Evolutionary conservation across 64 coral and sea anemone genomes (phyloP).

Genomic region (Dendronephthya gigantea): DNA sequence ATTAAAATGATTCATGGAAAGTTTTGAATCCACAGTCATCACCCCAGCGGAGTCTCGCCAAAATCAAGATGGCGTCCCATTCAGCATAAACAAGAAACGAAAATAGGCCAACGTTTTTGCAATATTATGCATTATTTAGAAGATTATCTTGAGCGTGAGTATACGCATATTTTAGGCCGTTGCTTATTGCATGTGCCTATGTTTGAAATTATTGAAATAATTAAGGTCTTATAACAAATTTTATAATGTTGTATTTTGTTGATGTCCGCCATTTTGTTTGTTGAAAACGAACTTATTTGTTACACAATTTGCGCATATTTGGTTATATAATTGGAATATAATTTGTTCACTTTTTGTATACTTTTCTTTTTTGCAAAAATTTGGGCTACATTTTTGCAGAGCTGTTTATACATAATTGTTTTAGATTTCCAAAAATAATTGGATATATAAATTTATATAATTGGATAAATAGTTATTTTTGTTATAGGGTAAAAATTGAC

Average conservation of each 20-base stretch:
- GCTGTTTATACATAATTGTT: background rate
- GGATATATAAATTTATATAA: background rate
- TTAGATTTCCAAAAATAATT: too few relatives aligned
- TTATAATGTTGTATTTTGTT: background rate
- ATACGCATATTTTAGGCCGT: background rate
- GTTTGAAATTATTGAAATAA: background rate
- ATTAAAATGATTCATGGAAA: background rate
- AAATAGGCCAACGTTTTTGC: background rate
- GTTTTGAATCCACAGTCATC: background rate
- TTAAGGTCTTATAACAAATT: background rate
- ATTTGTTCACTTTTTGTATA: background rate
- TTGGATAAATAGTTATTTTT: background rate
- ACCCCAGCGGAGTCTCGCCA: background rate
- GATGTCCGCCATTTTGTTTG: background rate
- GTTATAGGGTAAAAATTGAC: background rate
- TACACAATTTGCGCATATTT: background rate
- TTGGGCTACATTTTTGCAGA: background rate
- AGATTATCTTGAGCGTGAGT: constrained; percentile 6
- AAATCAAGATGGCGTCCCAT: background rate
- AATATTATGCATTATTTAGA: constrained; percentile 2
- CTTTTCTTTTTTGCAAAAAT: background rate
- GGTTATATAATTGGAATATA: background rate
- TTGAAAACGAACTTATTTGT: background rate
- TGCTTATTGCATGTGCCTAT: background rate
- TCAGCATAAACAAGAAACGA: background rate